Conservation (phyloP, 2,888 invertebrate species). For the Agrochola lychnidis region DNA sequence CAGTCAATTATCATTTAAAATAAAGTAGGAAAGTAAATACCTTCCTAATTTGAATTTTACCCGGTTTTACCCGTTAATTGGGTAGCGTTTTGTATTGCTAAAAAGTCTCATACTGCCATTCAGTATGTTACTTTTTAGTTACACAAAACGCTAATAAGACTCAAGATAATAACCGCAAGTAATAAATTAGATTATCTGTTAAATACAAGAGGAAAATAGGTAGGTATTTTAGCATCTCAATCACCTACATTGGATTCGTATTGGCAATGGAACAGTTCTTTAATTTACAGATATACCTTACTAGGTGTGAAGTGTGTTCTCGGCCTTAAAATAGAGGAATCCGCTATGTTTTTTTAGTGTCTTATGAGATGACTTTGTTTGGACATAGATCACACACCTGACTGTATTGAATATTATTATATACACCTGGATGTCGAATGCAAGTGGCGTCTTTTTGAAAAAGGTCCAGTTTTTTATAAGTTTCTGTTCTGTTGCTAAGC, state of each 20-base stretch:
- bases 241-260: neutral
- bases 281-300: constrained; percentile 1
- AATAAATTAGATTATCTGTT: neutral
- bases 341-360: constrained; percentile 6
- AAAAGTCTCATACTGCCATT: neutral
- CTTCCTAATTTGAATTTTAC: neutral
- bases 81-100: neutral
- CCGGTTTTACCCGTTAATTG: neutral
- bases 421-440: constrained; percentile 21
- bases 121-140: too few relatives aligned
- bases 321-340: constrained; percentile 16
- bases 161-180: too few relatives aligned
- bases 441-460: neutral
- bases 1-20: neutral
- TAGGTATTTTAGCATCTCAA: neutral
- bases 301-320: constrained; percentile 15
- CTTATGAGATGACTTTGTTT: neutral
- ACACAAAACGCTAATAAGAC: too few relatives aligned
- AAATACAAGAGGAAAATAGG: neutral
- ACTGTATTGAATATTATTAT: neutral
- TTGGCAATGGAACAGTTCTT: neutral
- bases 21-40: neutral
- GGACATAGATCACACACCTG: constrained; percentile 36
- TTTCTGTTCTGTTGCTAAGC: neutral
- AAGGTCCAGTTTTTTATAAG: neutral